Conservation (phyloP, 2,888 invertebrate species). For the Ophioninae sp. region DNA sequence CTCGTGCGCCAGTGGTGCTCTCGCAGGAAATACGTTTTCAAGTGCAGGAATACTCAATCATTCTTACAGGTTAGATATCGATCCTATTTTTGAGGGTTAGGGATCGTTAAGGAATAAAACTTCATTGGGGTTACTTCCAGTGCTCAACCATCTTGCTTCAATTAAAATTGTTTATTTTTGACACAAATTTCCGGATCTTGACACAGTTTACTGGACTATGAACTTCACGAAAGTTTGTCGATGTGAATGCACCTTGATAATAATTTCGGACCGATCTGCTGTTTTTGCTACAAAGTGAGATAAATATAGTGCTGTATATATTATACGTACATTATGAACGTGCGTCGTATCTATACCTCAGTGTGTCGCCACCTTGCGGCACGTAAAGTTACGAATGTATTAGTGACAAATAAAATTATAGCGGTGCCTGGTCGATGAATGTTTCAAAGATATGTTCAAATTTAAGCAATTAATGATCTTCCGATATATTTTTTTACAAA, state of each 20-base stretch:
- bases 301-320: conserved; percentile 5
- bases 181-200: too few relatives aligned
- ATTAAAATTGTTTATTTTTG: too few relatives aligned
- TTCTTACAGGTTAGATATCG: too few relatives aligned
- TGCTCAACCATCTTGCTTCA: too few relatives aligned
- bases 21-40: too few relatives aligned
- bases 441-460: conserved; percentile 5
- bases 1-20: too few relatives aligned
- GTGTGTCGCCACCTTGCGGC: conserved; percentile 39
- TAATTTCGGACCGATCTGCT: conserved; percentile 15
- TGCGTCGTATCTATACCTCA: conserved; percentile 16
- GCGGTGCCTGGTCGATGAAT: neutral
- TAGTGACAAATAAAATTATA: conserved; percentile 2
- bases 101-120: too few relatives aligned
- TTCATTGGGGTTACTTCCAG: too few relatives aligned
- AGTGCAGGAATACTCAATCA: too few relatives aligned
- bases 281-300: conserved; percentile 15
- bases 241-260: conserved; percentile 27
- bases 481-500: neutral
- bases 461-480: neutral
- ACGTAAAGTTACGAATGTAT: conserved; percentile 17
- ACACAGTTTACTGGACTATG: neutral
- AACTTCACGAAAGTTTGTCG: neutral
- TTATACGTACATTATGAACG: conserved; percentile 8
- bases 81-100: too few relatives aligned